phyloP scores from a whole-genome alignment of 2,888 invertebrate species.

The Leuctra nigra region DNA sequence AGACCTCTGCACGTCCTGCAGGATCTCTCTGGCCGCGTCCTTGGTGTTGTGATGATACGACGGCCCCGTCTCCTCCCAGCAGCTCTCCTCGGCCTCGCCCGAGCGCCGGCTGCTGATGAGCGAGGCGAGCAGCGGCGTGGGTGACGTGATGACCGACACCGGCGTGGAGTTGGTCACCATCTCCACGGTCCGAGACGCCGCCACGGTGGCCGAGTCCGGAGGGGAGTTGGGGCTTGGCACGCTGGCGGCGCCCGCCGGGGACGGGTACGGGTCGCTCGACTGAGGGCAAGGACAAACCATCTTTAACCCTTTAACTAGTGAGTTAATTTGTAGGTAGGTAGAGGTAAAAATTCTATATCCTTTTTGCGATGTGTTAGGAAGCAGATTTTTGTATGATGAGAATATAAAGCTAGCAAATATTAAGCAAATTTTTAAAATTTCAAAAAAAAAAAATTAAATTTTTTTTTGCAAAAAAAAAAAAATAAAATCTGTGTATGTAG shows the following conservation, averaged over 20 bases:
- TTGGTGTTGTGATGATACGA: constrained; percentile 3
- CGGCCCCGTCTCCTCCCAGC: background rate
- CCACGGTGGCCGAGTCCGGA: constrained; percentile 37
- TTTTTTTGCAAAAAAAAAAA: too few species aligned
- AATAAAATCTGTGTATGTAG: too few species aligned
- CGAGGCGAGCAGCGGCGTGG: constrained; percentile 26
- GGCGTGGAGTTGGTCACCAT: constrained; percentile 32
- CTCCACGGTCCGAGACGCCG: constrained; percentile 38
- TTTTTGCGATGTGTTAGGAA: too few species aligned
- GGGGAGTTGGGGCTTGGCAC: constrained; percentile 41
- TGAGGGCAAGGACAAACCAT: background rate
- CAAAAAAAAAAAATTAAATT: too few species aligned
- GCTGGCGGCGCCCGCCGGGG: constrained; percentile 35
- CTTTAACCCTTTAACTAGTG: too few species aligned
- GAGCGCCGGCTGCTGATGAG: constrained; percentile 23
- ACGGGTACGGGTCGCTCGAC: constrained; percentile 13
- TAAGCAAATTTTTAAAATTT: too few species aligned
- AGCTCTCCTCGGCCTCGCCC: background rate
- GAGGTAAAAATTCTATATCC: too few species aligned
- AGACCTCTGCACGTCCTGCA: constrained; percentile 53
- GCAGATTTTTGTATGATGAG: too few species aligned
- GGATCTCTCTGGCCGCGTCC: constrained; percentile 51
- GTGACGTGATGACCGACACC: constrained; percentile 10
- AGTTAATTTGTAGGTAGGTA: too few species aligned
- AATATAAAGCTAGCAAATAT: too few species aligned